phyloP scores from a whole-genome alignment of 2,888 invertebrate genomes.

The Norana najaformis region DNA sequence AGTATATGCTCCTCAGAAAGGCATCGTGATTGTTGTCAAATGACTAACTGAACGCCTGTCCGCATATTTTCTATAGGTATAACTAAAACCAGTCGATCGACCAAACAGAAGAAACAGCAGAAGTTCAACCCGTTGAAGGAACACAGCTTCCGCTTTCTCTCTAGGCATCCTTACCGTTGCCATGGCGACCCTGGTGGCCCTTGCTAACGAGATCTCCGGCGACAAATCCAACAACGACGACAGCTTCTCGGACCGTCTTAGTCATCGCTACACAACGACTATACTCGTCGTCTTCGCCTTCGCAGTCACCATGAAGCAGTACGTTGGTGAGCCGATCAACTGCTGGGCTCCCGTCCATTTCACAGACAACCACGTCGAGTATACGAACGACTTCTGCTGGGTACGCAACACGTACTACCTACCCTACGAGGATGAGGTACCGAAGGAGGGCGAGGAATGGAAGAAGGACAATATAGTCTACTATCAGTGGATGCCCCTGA shows the following conservation, averaged over 20 bases:
- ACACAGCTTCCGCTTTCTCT: not conserved
- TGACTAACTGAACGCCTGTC: too few species aligned
- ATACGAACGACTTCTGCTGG: conserved; percentile 46
- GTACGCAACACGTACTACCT: conserved; percentile 45
- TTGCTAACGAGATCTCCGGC: not conserved
- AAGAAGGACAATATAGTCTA: conserved; percentile 46
- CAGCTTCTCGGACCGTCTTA: conserved; percentile 43
- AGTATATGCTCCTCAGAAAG: too few species aligned
- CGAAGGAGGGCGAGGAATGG: conserved; percentile 32
- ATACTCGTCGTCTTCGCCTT: conserved; percentile 42
- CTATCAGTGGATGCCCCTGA: conserved; percentile 54
- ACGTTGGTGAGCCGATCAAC: conserved; percentile 44
- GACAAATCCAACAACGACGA: conserved; percentile 39
- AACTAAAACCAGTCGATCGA: not conserved
- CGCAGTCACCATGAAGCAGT: conserved; percentile 44
- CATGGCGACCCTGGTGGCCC: not conserved
- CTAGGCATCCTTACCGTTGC: not conserved
- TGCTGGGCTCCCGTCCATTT: conserved; percentile 46
- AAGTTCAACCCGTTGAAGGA: too few species aligned
- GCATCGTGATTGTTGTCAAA: too few species aligned
- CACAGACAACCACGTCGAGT: conserved; percentile 43
- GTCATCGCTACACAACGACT: conserved; percentile 42
- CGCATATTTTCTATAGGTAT: not conserved
- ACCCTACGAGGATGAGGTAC: conserved; percentile 41
- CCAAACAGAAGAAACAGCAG: too few species aligned